These are phyloP conservation scores for Bicyclus anynana DNA, from an alignment of 1,140 invertebrate genomes.

Conservation along the genomic window DNA sequence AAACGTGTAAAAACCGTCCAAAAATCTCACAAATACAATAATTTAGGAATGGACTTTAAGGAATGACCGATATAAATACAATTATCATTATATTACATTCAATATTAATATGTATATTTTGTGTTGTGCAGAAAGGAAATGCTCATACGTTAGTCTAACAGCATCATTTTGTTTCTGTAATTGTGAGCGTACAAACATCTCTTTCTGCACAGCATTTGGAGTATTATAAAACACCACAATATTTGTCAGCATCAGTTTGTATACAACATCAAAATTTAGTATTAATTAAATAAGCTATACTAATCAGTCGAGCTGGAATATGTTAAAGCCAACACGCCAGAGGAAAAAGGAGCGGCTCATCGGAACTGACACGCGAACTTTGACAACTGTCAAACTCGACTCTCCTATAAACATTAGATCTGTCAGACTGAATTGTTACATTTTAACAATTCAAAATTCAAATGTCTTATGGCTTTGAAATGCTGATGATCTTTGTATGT, in stretches of 20 bases:
- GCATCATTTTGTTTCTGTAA: too few species aligned
- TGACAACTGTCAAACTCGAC: too few species aligned
- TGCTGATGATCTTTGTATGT: too few species aligned
- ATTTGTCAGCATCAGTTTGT: background rate
- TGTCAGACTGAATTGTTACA: too few species aligned
- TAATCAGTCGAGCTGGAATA: slow-evolving; percentile 7
- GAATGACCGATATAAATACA: slow-evolving; percentile 27
- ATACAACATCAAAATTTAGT: background rate
- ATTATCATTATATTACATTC: slow-evolving; percentile 7
- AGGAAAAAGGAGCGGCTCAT: background rate
- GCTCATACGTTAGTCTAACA: too few species aligned
- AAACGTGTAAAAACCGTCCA: slow-evolving; percentile 32
- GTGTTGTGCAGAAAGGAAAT: too few species aligned
- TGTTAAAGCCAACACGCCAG: background rate
- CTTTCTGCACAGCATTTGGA: background rate
- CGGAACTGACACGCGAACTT: too few species aligned
- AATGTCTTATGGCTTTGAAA: too few species aligned
- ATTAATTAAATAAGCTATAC: background rate
- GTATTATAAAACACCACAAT: background rate
- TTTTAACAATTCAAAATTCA: too few species aligned
- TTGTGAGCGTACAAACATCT: too few species aligned
- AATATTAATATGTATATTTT: background rate
- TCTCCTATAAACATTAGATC: too few species aligned
- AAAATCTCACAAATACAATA: slow-evolving; percentile 25
- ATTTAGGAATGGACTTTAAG: slow-evolving; percentile 36